phyloP scores from a whole-genome alignment of 2,797 vertebrate genomes.

The Adelosebastes latens region DNA sequence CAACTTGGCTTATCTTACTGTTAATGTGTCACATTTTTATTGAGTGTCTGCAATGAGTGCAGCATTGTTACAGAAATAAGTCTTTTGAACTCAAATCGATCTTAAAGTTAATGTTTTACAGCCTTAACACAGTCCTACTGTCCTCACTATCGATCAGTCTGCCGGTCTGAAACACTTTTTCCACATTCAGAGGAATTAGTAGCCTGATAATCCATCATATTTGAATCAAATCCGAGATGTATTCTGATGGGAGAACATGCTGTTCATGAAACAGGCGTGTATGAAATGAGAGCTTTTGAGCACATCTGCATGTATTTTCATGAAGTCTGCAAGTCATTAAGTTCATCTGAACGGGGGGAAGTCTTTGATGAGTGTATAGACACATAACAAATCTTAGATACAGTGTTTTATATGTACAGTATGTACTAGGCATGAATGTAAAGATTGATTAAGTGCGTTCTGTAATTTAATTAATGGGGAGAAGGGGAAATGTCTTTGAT shows the following conservation, averaged over 20 bases:
- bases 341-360: not conserved
- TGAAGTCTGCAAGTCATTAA: conserved; percentile 8
- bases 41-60: conserved; percentile 3
- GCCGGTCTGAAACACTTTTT: not conserved
- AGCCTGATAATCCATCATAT: not conserved
- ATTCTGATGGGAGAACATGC: not conserved
- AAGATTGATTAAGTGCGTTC: not conserved
- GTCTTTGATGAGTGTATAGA: not conserved
- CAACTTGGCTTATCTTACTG: not conserved
- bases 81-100: not conserved
- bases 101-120: conserved; percentile 21
- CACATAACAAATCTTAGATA: not conserved
- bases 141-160: not conserved
- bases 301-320: not conserved
- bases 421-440: not conserved
- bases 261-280: not conserved
- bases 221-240: not conserved
- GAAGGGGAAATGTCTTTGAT: not conserved
- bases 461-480: not conserved
- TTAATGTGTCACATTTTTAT: conserved; percentile 7
- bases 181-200: not conserved
- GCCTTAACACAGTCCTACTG: not conserved
- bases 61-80: not conserved
- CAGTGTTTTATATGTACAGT: not conserved
- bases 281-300: conserved; percentile 4